Base-by-base conservation (phyloP, 2,113 vertebrate genomes). In the Hippocampus guttulatus region DNA sequence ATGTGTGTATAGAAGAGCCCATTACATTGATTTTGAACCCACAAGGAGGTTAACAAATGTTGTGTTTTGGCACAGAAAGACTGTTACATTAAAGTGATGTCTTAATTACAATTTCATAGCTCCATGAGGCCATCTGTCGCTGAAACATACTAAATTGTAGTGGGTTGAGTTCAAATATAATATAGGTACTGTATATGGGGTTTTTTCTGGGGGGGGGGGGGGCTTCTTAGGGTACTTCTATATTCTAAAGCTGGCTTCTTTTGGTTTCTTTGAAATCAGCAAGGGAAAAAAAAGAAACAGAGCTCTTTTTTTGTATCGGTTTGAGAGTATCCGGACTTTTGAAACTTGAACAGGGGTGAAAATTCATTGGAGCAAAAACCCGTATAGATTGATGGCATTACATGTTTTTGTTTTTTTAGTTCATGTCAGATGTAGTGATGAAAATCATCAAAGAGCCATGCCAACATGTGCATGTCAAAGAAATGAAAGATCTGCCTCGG, bases 381-480 rank as follows among this genome's bases (percentile, higher is more conserved):
- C 87, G 78, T 25, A 14, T 23, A 27, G 43, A 41, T 55, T 68
- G 33, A 55, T 68, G 67, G 62, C 66, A 72, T 85, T 81, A 69
- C 67, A 57, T 90, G 87, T 88, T 88, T 85, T 84, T 81, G 76
- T 83, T 88, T 88, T 83, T 75, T 75, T 52, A 68, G 68, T 89
- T 90, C 85, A 83, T 90, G 80, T 74, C 77, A 78, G 68, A 85
- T 68, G 77, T 70, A 66, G 73, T 79, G 68, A 70, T 85, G 75
- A 90, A 75, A 91, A 88, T 88, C 85, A 82, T 90, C 88, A 91
- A 90, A 91, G 84, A 77, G 69, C 38, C 76, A 69, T 15, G 67
- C 78, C 71, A 84, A 80, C 82, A 81, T 79, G 23, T 84, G 86
- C 77, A 79, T 77, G 83, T 67, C 73, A 84, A 74, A 75, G 69